Percentiles rank a stretch among this genome's conserved stretches.
These are phyloP conservation scores for Dromaius novaehollandiae DNA, from an alignment of 2,113 vertebrate genomes.

Conservation along the genomic window DNA sequence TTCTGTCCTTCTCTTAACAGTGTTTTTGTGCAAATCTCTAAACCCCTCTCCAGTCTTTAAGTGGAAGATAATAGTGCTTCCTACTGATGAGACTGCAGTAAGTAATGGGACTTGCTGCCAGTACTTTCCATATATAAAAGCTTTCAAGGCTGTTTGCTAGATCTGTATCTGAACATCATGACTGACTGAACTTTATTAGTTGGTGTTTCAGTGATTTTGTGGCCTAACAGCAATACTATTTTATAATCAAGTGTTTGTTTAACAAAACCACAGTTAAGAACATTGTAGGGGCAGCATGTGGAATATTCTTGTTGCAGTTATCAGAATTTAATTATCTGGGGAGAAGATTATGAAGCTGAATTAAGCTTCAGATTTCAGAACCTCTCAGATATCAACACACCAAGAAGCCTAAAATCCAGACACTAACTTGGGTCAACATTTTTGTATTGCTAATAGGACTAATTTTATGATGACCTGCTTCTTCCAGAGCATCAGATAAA, in stretches of 20 bases:
- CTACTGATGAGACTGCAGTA: neutral
- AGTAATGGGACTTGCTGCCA: neutral
- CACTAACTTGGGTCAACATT: neutral
- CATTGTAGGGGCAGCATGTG: neutral
- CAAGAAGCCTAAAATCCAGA: neutral
- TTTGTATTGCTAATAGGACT: neutral
- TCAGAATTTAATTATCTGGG: neutral
- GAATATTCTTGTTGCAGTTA: neutral
- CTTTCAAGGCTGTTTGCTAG: neutral
- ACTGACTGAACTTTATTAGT: neutral
- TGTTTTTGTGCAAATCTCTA: neutral
- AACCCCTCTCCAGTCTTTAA: neutral
- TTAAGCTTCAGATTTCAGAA: neutral
- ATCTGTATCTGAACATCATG: neutral
- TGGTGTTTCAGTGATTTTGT: neutral
- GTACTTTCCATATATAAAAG: neutral
- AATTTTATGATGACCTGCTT: neutral
- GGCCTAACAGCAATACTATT: neutral
- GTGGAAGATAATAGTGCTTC: neutral
- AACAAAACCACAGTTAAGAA: neutral
- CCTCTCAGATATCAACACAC: neutral
- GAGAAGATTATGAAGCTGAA: neutral
- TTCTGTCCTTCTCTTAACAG: neutral
- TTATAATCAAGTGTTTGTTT: neutral
- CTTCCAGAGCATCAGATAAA: neutral